Conservation (phyloP, 1,140 invertebrate genomes). For the Rhopalosiphum maidis region DNA sequence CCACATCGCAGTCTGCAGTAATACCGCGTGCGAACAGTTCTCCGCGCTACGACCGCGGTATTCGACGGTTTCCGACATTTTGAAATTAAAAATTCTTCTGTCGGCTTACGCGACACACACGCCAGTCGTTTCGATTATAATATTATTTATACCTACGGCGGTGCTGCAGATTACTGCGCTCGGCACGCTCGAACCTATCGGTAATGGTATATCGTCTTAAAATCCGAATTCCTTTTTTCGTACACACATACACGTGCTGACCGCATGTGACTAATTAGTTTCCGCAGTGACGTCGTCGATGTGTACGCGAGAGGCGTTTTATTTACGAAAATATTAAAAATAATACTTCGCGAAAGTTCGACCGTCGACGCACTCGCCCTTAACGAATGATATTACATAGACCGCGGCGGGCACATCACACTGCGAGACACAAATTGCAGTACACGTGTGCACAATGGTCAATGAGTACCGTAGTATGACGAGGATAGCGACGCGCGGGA, state of each 20-base stretch:
- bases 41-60: background rate
- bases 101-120: background rate
- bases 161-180: too few relatives aligned
- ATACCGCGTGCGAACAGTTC: background rate
- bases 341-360: too few relatives aligned
- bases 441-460: background rate
- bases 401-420: too few relatives aligned
- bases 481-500: background rate
- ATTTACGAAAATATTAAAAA: too few relatives aligned
- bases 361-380: too few relatives aligned
- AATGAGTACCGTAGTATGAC: background rate
- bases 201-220: background rate
- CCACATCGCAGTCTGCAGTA: background rate
- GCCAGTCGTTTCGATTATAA: background rate
- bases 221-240: background rate
- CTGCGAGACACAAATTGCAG: background rate
- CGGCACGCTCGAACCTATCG: too few relatives aligned
- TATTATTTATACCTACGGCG: background rate
- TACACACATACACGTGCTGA: background rate
- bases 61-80: background rate
- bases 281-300: background rate
- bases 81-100: slow-evolving; percentile 15
- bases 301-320: too few relatives aligned
- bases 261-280: background rate
- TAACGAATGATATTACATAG: too few relatives aligned